Evolutionary conservation across 2,888 invertebrate genomes (phyloP), one percentile per base, ranked within the genome.

Genomic region (Dioctria rufipes): DNA sequence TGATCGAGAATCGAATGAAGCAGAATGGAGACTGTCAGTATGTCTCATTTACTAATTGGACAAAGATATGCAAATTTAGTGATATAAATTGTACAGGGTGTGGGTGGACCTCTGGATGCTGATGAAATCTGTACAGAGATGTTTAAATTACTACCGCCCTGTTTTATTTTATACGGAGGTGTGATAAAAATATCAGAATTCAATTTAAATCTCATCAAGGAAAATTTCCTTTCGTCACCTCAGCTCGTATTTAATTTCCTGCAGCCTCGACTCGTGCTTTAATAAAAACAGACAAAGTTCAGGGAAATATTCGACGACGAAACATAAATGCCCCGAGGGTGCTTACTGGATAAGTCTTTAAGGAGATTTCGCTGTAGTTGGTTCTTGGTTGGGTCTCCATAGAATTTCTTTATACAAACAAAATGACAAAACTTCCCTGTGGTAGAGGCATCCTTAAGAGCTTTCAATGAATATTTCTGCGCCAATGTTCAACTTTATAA

Each of bases 1-100:
- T 43, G 42, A 75, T 75, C 73, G 43, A 60, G 43, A 9, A 60
- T 13, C 60, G 60, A 75, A n/a, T 42, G 60, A 42, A 39, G 39
- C 69, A 69, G 69, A 37, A 51, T 49, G 51, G 42, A 58, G 73
- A 40, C 58, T 73, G 25, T 54, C 60, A 60, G 73, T 58, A 11
- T 60, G 42, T 58, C 60, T 75, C 60, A 60, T 75, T 75, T 75
- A 58, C 42, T 75, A 75, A 75, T 75, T 75, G 73, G 73, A 60
- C 73, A n/a, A 25, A 75, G 73, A 75, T 60, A 75, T 75, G 73
- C 60, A 60, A 75, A 58, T 75, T 75, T 58, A 42, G 60, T 60
- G 60, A 58, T 60, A 43, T 58, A 58, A 58, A 60, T 60, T 58
- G 73, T 60, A 11, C 43, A 40, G 60, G 39, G 60, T 60, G 60